Base-by-base conservation (phyloP, 2,797 vertebrate genomes). In the Myotis vivesi region DNA sequence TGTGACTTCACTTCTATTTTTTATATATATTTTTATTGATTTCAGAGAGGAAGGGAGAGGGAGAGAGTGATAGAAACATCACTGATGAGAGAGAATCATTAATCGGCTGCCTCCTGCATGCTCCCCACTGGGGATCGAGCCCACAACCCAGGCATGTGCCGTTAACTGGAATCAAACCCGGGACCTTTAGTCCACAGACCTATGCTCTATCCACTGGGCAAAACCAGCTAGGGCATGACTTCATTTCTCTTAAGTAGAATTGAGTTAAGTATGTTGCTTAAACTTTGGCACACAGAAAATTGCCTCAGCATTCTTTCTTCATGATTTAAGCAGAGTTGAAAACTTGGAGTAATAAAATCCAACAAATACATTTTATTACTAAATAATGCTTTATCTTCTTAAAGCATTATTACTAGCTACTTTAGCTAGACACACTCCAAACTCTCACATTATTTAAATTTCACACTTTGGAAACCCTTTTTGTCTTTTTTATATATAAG, bases 241-340 rank as follows among this genome's bases (percentile, higher is more conserved):
- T 91, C 75, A 53, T 92, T 89, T 91, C n/a, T 87, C 46, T 83
- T 83, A 91, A 72, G 72, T 46, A 57, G 55, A 8, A 5, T 87
- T 88, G 59, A 3, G 6, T 81, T 80, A 69, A 73, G 8, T 82
- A 64, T 64, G 10, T 66, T 94, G 72, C 17, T 90, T 77, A 64
- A 92, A 91, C 23, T 20, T 93, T 89, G 64, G 30, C 44, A 76
- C 23, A 64, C 5, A 80, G 66, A 38, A 12, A 12, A n/a, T 72
- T 36, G 2, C 69, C 16, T 89, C 23, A 71, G 33, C 28, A 91
- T 89, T 96, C 30, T 68, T 90, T 77, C 33, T 75, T 94, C 62
- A 19, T 72, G 10, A 80, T 64, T 79, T 66, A 33, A 82, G 10
- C 23, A 36, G 36, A 88, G 87, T 11, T 66, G 1, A 91, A 91